Evolutionary conservation across 1,140 invertebrate genomes (phyloP).

Genomic region (Euura saliciscinereae): DNA sequence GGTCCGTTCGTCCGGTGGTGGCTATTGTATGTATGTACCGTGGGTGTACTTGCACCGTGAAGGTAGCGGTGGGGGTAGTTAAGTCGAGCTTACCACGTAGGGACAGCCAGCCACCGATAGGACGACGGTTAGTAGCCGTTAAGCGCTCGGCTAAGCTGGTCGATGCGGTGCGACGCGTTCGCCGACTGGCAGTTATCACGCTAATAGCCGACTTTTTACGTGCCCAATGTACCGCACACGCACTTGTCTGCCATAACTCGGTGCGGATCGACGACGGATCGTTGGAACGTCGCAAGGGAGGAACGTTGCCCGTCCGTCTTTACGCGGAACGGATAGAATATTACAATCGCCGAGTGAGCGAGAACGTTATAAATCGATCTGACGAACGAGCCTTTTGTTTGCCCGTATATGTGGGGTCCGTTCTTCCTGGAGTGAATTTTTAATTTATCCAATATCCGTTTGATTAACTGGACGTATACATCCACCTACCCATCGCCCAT

Average conservation of each 20-base stretch:
- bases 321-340: too few species aligned
- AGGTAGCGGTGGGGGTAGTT: not conserved
- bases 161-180: not conserved
- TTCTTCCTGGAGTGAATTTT: not conserved
- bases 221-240: too few species aligned
- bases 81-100: not conserved
- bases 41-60: not conserved
- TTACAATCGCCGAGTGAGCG: too few species aligned
- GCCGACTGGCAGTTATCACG: too few species aligned
- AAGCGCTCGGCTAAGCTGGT: constrained; percentile 1
- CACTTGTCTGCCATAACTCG: too few species aligned
- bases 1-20: not conserved
- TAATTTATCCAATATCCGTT: constrained; percentile 7
- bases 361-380: too few species aligned
- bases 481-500: not conserved
- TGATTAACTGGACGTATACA: not conserved
- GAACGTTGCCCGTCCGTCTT: too few species aligned
- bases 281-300: too few species aligned
- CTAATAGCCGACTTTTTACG: too few species aligned
- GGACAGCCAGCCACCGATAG: not conserved
- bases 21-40: not conserved
- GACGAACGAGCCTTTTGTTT: not conserved
- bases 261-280: too few species aligned
- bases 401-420: not conserved
- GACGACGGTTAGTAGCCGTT: not conserved